Evolutionary conservation across 2,888 invertebrate genomes (phyloP).

Genomic region (Pocota personata): DNA sequence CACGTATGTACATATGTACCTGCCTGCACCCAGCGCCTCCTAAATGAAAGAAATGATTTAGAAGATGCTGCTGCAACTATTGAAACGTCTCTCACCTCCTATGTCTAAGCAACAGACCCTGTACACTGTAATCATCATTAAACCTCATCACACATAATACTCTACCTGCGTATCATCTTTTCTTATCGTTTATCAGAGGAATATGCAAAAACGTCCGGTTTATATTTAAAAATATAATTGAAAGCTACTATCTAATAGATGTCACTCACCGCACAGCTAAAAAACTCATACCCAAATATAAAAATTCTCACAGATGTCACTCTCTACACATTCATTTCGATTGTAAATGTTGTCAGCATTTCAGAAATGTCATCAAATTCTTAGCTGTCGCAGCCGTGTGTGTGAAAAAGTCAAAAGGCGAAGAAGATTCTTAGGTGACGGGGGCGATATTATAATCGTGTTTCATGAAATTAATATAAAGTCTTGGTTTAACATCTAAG

Average conservation of each 20-base stretch:
- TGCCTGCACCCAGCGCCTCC: no score
- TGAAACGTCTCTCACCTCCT: no score
- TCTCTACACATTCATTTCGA: neutral
- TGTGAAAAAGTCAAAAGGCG: constrained; percentile 50
- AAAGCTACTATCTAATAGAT: neutral
- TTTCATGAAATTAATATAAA: constrained; percentile 60
- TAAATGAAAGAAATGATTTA: no score
- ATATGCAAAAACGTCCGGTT: no score
- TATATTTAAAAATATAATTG: no score
- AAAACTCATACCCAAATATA: neutral
- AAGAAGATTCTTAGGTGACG: constrained; percentile 43
- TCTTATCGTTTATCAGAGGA: no score
- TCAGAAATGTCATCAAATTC: constrained; percentile 49
- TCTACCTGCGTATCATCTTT: no score
- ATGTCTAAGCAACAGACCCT: no score
- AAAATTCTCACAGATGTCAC: constrained; percentile 34
- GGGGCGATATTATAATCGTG: constrained; percentile 50
- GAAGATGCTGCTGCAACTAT: no score
- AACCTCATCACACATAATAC: no score
- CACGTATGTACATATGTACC: no score
- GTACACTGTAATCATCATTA: no score
- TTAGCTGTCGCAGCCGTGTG: constrained; percentile 35
- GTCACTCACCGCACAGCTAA: neutral
- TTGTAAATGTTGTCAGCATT: constrained; percentile 17
- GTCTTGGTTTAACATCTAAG: constrained; percentile 12